A percentile compares a stretch with the other conserved stretches of the same genome.
These are phyloP conservation scores for Cyanoramphus novaezelandiae DNA, from an alignment of 2,113 vertebrate species.

Conservation along the genomic window DNA sequence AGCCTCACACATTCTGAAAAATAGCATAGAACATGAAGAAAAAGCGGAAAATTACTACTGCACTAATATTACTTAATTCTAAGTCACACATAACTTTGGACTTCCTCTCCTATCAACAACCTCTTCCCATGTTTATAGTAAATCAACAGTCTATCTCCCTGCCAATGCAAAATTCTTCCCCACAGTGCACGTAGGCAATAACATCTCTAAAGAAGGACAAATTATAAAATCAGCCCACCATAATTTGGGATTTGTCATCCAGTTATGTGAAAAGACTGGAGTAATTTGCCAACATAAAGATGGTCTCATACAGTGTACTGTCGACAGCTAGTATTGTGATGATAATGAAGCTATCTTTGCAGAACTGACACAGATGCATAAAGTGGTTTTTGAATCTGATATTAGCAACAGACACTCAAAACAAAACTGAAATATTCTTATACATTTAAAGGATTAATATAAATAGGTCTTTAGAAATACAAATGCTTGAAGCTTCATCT, in stretches of 20 bases:
- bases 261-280: slow-evolving; percentile 64
- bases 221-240: slow-evolving; percentile 68
- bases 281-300: slow-evolving; percentile 71
- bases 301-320: slow-evolving; percentile 59
- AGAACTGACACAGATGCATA: slow-evolving; percentile 54
- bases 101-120: not conserved
- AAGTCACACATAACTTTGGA: not conserved
- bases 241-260: slow-evolving; percentile 66
- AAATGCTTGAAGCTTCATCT: not conserved
- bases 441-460: slow-evolving; percentile 42
- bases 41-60: not conserved
- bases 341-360: slow-evolving; percentile 66
- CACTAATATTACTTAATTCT: not conserved
- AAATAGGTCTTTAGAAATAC: slow-evolving; percentile 26
- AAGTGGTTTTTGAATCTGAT: slow-evolving; percentile 61
- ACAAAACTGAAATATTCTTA: slow-evolving; percentile 57
- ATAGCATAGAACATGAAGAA: not conserved
- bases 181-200: slow-evolving; percentile 34
- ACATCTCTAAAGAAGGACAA: slow-evolving; percentile 24
- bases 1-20: not conserved
- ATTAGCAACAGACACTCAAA: slow-evolving; percentile 66
- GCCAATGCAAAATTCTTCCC: slow-evolving; percentile 18
- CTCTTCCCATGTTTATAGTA: not conserved
- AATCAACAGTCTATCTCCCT: not conserved
- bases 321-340: slow-evolving; percentile 70